Evolutionary conservation across 2,888 invertebrate species (phyloP), one percentile per base, ranked within the genome.

Genomic region (Pandemis heparana): DNA sequence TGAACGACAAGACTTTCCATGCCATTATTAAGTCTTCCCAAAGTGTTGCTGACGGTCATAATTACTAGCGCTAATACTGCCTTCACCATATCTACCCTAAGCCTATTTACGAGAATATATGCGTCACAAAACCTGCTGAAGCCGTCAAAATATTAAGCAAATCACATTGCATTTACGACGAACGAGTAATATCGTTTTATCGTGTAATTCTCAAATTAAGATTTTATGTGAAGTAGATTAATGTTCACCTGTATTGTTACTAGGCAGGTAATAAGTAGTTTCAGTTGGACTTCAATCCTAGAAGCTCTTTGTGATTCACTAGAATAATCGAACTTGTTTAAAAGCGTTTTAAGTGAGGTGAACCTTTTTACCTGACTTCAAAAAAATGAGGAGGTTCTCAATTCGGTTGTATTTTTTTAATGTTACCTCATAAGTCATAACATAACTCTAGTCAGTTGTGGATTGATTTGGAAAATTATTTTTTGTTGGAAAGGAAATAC

Each of bases 1-100:
- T 75, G 79, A 0, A 85, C 80, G 8, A 83, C 70, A 48, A 74
- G 78, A 1, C 75, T 70, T 62, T 80, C 75, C 76, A 83, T 77
- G 8, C 74, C 1, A 10, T 23, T 18, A 14, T 46, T 46, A 10
- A 0, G 1, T 46, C 12, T 46, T 46, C 12, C 46, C 12, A 46
- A 14, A 10, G 46, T 14, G 14, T 14, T 12, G 12, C 14, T 46
- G 46, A 46, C 14, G 12, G 14, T 12, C 10, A 46, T 46, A 12
- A 46, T 5, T 12, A 14, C 46, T 46, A 46, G 46, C 10, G 46
- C 46, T 46, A 46, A 14, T 46, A 46, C 46, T 14, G 46, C 14
- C 14, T 5, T 46, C 12, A 5, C 14, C 46, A 46, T 46, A 46
- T 10, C 46, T 14, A 14, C 46, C 14, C 12, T 1, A 32, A 4